phyloP scores from a whole-genome alignment of 2,113 vertebrate species.

The Formicarius rufipectus region DNA sequence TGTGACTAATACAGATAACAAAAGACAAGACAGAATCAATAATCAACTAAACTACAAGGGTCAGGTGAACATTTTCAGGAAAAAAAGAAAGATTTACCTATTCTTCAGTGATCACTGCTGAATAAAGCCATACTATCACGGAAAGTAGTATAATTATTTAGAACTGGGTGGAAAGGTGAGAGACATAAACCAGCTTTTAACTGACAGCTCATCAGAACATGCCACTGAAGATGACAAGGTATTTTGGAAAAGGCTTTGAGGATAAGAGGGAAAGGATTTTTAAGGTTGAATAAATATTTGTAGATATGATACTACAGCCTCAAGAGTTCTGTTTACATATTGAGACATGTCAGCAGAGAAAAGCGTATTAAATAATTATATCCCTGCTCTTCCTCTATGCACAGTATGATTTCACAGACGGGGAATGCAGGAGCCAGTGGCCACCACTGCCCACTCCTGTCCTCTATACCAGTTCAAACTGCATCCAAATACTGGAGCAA shows the following conservation, averaged over 20 bases:
- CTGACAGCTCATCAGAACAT: neutral
- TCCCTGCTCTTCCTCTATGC: neutral
- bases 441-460: neutral
- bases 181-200: neutral
- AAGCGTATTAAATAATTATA: neutral
- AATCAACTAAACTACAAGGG: neutral
- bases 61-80: neutral
- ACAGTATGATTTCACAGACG: neutral
- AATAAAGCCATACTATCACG: neutral
- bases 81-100: neutral
- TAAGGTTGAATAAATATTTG: constrained; percentile 14
- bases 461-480: fast-evolving
- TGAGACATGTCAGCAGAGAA: neutral
- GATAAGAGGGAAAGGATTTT: neutral
- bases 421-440: neutral
- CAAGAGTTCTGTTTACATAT: neutral
- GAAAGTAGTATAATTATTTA: neutral
- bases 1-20: constrained; percentile 14
- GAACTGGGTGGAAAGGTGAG: neutral
- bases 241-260: neutral
- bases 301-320: neutral
- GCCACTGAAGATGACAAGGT: neutral
- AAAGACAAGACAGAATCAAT: neutral
- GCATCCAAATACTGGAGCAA: neutral
- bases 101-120: neutral